These are phyloP conservation scores for Drosophila kanapiae DNA, from an alignment of 1,140 invertebrate species.

Conservation along the genomic window DNA sequence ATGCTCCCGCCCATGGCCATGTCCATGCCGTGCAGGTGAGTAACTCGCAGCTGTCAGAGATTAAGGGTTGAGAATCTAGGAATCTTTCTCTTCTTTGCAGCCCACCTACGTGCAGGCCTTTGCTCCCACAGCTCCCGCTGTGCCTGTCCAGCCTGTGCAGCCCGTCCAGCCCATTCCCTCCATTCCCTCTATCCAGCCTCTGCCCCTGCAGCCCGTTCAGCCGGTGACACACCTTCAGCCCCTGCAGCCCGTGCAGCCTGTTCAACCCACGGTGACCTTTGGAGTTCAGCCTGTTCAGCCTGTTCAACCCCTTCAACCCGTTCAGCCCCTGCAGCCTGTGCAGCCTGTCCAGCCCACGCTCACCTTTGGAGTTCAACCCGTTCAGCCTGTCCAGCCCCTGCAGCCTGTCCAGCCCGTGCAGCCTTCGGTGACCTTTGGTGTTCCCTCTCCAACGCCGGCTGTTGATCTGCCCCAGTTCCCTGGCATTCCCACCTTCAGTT, in stretches of 20 bases:
- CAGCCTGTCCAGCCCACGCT: constrained; percentile 15
- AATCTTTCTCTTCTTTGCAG: constrained; percentile 3
- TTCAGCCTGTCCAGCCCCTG: constrained; percentile 23
- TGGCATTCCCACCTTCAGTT: constrained; percentile 47
- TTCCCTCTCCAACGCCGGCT: constrained; percentile 17
- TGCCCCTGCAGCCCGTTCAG: constrained; percentile 51
- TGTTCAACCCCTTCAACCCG: constrained; percentile 6
- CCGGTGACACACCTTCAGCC: constrained; percentile 41
- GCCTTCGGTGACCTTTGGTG: constrained; percentile 23
- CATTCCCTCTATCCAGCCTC: constrained; percentile 9
- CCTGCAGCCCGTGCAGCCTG: constrained; percentile 29
- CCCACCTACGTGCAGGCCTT: constrained; percentile 56
- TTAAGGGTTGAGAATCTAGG: background rate
- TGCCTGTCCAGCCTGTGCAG: constrained; percentile 30
- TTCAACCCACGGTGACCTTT: constrained; percentile 16
- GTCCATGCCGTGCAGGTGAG: constrained; percentile 63
- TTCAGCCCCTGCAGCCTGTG: constrained; percentile 11
- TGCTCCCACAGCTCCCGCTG: constrained; percentile 43
- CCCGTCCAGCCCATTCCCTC: constrained; percentile 14
- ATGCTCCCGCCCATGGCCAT: constrained; percentile 38
- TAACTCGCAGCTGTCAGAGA: background rate
- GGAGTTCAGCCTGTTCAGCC: constrained; percentile 47
- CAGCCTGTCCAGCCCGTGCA: constrained; percentile 38
- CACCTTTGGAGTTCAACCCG: constrained; percentile 9
- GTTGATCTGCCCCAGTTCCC: constrained; percentile 29